Evolutionary conservation across 2,113 vertebrate species (phyloP), one percentile per base, ranked within the genome.

Genomic region (Syngnathus typhle): DNA sequence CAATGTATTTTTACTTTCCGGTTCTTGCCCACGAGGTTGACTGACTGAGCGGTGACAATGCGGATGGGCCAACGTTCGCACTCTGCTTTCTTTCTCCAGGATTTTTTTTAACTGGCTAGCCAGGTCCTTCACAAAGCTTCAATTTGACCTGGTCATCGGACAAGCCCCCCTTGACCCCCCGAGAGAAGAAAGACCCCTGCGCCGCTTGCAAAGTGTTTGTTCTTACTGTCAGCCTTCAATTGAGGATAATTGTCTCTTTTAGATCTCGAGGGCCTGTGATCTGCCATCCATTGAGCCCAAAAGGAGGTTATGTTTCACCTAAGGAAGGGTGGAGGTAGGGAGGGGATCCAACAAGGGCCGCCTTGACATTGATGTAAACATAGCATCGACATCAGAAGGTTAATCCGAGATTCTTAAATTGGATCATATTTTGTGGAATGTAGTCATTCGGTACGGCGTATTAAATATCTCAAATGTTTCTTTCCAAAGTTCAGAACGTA

Each of bases 171-270:
- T 65, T 74, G 72, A 19, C 64, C 60, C 70, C 72, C 36, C 32
- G 73, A 65, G 74, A 82, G 76, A 77, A 84, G 79, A 84, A 76
- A 85, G 82, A 85, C 76, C 82, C 80, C 77, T 73, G 83, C 64
- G 65, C 78, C 75, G 81, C 75, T 90, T 88, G 88, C 84, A 82
- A 90, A 85, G 86, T 82, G 85, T 88, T 88, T 91, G 85, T 88
- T 89, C 88, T 83, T 87, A 87, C 88, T 83, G 85, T 89, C 85
- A 85, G 83, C 77, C 86, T 84, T 85, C 87, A 91, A 88, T 91
- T 90, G 89, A 86, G 82, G 88, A 91, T 92, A 92, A 92, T 92
- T 88, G 90, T 85, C 80, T 89, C 90, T 90, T 90, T 91, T 72
- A 91, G 86, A 89, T 89, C 80, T 86, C 10, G 70, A 70, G 75